Evolutionary conservation across 2,113 vertebrate species (phyloP).

Genomic region (Crypturellus undulatus): DNA sequence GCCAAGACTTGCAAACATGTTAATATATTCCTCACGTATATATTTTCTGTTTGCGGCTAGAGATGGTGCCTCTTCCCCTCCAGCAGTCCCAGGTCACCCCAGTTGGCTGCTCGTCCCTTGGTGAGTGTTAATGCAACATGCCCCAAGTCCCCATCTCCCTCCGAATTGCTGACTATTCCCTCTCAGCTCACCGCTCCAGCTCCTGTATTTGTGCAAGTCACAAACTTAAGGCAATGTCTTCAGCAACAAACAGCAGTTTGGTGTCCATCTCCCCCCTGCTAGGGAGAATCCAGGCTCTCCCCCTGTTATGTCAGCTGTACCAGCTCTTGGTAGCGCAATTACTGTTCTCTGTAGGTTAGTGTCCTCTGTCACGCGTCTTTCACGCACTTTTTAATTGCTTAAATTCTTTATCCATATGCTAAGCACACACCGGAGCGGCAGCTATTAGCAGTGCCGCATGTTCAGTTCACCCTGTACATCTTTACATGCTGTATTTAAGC

Average conservation of each 20-base stretch:
- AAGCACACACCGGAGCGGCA: neutral
- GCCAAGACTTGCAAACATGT: neutral
- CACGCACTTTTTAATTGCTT: neutral
- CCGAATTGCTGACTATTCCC: neutral
- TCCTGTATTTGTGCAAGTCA: fast-evolving
- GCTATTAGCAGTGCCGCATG: neutral
- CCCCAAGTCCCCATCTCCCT: neutral
- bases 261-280: fast-evolving
- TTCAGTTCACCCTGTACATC: neutral
- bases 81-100: neutral
- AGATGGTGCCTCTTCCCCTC: neutral
- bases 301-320: neutral
- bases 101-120: neutral
- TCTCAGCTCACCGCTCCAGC: neutral
- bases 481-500: neutral
- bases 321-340: neutral
- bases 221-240: neutral
- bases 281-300: fast-evolving
- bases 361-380: neutral
- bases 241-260: neutral
- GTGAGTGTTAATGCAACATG: neutral
- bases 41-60: neutral
- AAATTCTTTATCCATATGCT: neutral
- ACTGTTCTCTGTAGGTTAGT: neutral
- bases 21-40: neutral